Evolutionary conservation across 2,113 vertebrate species (phyloP), one percentile per base, ranked within the genome.

Genomic region (Ursus arctos): DNA sequence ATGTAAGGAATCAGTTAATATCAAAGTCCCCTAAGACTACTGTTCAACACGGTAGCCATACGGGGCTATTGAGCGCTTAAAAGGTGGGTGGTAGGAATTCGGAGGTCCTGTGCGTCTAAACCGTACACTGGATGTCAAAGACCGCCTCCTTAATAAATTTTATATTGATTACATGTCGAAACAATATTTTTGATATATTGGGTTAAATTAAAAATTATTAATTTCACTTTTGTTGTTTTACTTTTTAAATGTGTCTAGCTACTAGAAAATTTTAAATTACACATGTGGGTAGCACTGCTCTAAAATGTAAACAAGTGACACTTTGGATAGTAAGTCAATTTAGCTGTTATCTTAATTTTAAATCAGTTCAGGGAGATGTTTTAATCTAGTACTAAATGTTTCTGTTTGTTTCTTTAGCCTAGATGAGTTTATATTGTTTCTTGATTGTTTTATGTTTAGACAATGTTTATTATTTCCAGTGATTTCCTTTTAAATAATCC

Each of bases 401-500:
- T 94, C 74, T 86, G 43, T 92, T 97, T 97, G 86, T 98, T 97
- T 94, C 79, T 92, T 97, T 83, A 95, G 81, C 85, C 91, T 85
- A 51, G 63, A 91, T 91, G 77, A 87, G 51, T 97, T 97, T 97
- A 91, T 71, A 80, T 94, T 88, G 40, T 81, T 93, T 57, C 72
- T 69, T 3, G 9, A 71, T 83, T 95, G 83, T 96, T 98, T 94
- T 51, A 65, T 91, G 69, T 92, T 95, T 96, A 92, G 83, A 80
- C 90, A 51, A 8, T 95, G 85, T 97, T 97, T 93, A 93, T 95
- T 95, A 89, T 94, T 96, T 97, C 63, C 94, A 97, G 47, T 93
- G 86, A 91, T 95, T 98, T 97, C 91, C 87, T 92, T 82, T 90
- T 94, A 97, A 97, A 96, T 88, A 98, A 95, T 88, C 69, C 65